A percentile compares a stretch with the other conserved stretches of the same genome.
Evolutionary conservation across 2,113 vertebrate species (phyloP).

Genomic region (Dasyurus viverrinus): DNA sequence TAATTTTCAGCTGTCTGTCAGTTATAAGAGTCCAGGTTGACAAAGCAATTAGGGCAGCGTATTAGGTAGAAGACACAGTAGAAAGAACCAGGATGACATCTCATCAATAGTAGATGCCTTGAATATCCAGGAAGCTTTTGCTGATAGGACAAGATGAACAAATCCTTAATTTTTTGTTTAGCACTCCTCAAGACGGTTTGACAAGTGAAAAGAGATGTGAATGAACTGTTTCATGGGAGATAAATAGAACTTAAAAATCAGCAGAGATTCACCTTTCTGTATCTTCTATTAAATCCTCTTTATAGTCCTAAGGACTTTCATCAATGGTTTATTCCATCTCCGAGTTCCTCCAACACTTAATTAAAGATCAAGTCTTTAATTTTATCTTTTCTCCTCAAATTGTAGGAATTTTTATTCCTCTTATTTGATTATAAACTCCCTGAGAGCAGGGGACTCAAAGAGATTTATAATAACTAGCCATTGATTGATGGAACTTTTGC

Average conservation of each 20-base stretch:
- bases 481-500: not conserved
- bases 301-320: not conserved
- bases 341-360: not conserved
- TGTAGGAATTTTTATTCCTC: not conserved
- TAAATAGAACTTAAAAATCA: not conserved
- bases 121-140: not conserved
- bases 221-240: not conserved
- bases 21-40: not conserved
- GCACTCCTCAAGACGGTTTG: not conserved
- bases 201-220: not conserved
- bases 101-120: not conserved
- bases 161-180: not conserved
- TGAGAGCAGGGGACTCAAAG: accelerated
- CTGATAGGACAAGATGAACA: not conserved
- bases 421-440: not conserved
- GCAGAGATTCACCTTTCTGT: not conserved
- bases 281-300: not conserved
- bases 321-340: not conserved
- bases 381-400: not conserved
- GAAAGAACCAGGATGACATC: not conserved
- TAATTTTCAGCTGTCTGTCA: not conserved
- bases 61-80: not conserved
- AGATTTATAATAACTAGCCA: not conserved
- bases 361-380: not conserved
- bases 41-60: not conserved